Percentiles rank a stretch among this genome's conserved stretches.
These are phyloP conservation scores for Philotrypesis tridentata DNA, from an alignment of 1,140 invertebrate genomes.

Conservation along the genomic window DNA sequence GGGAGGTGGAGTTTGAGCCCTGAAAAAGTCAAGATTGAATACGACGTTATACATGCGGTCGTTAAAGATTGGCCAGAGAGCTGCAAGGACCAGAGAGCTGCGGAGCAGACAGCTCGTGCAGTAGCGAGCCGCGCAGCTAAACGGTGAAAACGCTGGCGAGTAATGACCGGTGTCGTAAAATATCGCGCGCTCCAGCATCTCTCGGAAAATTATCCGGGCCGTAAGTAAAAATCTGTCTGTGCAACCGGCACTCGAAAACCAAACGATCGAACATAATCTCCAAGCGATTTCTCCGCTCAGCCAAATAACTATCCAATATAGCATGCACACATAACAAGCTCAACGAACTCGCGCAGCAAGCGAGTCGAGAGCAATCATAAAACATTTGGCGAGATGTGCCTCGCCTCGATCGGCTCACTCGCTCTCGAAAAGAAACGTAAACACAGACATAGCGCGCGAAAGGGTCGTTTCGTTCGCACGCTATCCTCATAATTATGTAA, in stretches of 20 bases:
- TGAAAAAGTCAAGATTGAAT: no score
- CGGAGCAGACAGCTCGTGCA: not conserved
- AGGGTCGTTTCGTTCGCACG: conserved; percentile 63
- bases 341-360: not conserved
- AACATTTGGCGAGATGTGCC: not conserved
- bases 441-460: not conserved
- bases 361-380: not conserved
- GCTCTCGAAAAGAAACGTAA: not conserved
- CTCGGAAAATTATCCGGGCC: not conserved
- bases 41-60: no score
- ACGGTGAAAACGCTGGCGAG: not conserved
- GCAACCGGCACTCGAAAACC: not conserved
- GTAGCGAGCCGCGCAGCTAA: not conserved
- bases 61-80: no score
- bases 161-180: not conserved
- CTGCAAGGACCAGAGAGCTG: no score
- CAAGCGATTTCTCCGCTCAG: not conserved
- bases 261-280: not conserved
- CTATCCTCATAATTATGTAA: conserved; percentile 56
- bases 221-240: not conserved
- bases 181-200: not conserved
- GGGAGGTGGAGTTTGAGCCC: no score
- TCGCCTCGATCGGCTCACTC: not conserved
- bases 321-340: not conserved
- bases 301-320: not conserved